phyloP scores from a whole-genome alignment of 2,113 vertebrate genomes.

The Benitochromis conjunctus region DNA sequence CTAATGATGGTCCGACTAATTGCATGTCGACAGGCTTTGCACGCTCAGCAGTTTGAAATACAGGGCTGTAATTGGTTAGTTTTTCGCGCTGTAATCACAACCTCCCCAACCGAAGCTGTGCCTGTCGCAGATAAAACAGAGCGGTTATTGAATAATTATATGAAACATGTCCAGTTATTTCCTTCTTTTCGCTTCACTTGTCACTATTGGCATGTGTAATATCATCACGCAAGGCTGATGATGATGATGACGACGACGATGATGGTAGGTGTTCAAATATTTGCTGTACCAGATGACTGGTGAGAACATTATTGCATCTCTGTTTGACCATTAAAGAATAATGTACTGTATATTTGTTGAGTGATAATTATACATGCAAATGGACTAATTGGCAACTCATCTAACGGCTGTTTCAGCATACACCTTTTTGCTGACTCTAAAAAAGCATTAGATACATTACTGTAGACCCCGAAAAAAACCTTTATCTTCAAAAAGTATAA shows the following conservation, averaged over 20 bases:
- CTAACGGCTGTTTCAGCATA: neutral
- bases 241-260: neutral
- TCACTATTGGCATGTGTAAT: conserved; percentile 21
- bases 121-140: conserved; percentile 18
- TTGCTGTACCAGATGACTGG: neutral
- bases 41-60: conserved; percentile 58
- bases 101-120: conserved; percentile 8
- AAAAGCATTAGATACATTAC: neutral
- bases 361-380: neutral
- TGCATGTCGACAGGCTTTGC: conserved; percentile 59
- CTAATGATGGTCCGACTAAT: conserved; percentile 58
- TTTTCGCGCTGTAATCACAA: conserved; percentile 52
- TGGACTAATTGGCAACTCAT: neutral
- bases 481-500: neutral
- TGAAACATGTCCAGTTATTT: conserved; percentile 36
- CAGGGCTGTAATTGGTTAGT: conserved; percentile 35
- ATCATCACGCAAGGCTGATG: neutral
- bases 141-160: conserved; percentile 39
- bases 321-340: neutral
- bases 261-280: neutral
- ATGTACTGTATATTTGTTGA: neutral
- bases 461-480: neutral
- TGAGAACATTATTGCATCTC: neutral
- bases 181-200: neutral
- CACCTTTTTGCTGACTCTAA: neutral